Percentiles rank a stretch among this genome's conserved stretches.
phyloP scores from a whole-genome alignment of 2,888 invertebrate species.

The Macropis europaea region DNA sequence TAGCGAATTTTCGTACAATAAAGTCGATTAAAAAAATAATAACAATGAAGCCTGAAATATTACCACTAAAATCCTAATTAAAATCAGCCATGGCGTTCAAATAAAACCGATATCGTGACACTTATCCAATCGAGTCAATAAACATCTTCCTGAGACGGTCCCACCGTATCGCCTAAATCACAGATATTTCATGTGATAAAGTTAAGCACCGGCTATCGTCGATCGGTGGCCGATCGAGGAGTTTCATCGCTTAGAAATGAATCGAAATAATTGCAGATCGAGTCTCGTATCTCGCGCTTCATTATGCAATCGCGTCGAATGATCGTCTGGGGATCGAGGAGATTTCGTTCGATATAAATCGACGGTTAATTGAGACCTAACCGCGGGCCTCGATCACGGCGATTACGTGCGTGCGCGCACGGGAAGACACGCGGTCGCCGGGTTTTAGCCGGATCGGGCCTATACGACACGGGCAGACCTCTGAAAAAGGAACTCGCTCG shows the following conservation, averaged over 20 bases:
- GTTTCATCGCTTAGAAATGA: neutral
- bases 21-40: too few species aligned
- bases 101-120: too few species aligned
- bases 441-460: slow-evolving; percentile 36
- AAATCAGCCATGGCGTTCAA: too few species aligned
- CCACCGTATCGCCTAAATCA: too few species aligned
- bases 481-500: slow-evolving; percentile 55
- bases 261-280: neutral
- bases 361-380: slow-evolving; percentile 48
- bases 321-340: slow-evolving; percentile 12
- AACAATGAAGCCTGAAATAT: too few species aligned
- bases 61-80: too few species aligned
- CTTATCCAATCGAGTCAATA: too few species aligned
- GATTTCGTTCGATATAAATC: slow-evolving; percentile 27
- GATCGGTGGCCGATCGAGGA: neutral
- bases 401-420: slow-evolving; percentile 42
- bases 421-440: slow-evolving; percentile 33
- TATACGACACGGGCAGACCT: too few species aligned
- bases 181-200: too few species aligned
- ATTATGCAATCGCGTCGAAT: slow-evolving; percentile 13
- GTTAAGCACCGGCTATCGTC: too few species aligned
- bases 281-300: neutral
- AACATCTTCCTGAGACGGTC: too few species aligned
- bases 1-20: too few species aligned
- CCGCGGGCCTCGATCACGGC: slow-evolving; percentile 34